phyloP scores from a whole-genome alignment of 2,888 invertebrate species.

The Drosophila robusta region DNA sequence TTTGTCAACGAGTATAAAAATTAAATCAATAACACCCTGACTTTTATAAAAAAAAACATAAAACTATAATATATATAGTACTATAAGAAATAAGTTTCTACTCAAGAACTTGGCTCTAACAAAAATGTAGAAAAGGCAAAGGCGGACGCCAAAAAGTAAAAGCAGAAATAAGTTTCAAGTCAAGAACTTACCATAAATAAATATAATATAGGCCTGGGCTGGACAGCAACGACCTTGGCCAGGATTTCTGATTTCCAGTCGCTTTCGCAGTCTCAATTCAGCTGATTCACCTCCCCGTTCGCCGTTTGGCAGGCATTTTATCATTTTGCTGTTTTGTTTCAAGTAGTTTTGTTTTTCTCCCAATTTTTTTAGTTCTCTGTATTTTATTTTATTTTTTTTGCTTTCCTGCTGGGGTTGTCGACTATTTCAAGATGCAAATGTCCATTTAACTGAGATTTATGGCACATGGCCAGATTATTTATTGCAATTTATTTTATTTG shows the following conservation, averaged over 20 bases:
- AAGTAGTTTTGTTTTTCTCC: constrained; percentile 47
- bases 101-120: not conserved
- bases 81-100: not conserved
- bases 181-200: constrained; percentile 33
- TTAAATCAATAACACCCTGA: not conserved
- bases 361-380: constrained; percentile 4
- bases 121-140: not conserved
- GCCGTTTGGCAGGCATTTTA: constrained; percentile 56
- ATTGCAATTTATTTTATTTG: constrained; percentile 82
- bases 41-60: not conserved
- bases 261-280: too few species aligned
- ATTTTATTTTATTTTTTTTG: not conserved
- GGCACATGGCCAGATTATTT: constrained; percentile 75
- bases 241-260: constrained; percentile 12
- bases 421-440: constrained; percentile 81
- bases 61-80: too few species aligned
- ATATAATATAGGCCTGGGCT: constrained; percentile 3
- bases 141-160: not conserved
- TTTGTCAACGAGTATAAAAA: too few species aligned
- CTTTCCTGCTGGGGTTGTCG: constrained; percentile 52
- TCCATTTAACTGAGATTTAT: constrained; percentile 82
- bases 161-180: not conserved
- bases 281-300: constrained; percentile 7
- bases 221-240: constrained; percentile 51
- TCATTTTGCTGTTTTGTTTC: constrained; percentile 62